phyloP scores from a whole-genome alignment of 1,140 invertebrate genomes.

The Coenobita brevimanus region DNA sequence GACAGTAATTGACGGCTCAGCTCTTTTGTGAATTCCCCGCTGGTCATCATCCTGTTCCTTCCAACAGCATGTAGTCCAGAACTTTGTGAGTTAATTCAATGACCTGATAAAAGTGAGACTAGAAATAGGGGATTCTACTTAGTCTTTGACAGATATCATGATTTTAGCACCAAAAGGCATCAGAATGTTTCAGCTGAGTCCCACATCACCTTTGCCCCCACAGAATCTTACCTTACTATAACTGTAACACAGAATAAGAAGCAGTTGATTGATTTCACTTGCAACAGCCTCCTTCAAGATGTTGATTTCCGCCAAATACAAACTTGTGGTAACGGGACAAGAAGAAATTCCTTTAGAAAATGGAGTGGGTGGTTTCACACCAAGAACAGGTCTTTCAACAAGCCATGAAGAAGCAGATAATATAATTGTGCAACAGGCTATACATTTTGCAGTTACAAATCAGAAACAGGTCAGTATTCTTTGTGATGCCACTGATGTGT shows the following conservation, averaged over 20 bases:
- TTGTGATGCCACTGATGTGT: neutral
- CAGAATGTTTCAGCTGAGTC: too few relatives aligned
- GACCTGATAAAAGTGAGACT: constrained; percentile 2
- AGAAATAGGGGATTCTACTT: too few relatives aligned
- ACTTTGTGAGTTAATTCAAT: constrained; percentile 23
- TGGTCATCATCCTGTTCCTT: constrained; percentile 25
- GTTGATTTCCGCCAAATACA: constrained; percentile 8
- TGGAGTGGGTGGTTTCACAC: neutral
- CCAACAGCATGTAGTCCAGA: neutral
- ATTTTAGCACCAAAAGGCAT: too few relatives aligned
- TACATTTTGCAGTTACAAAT: constrained; percentile 5
- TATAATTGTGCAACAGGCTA: too few relatives aligned
- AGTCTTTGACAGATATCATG: too few relatives aligned
- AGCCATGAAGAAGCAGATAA: too few relatives aligned
- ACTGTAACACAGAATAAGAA: too few relatives aligned
- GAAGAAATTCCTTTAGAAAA: constrained; percentile 33
- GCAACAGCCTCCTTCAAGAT: constrained; percentile 18
- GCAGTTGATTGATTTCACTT: constrained; percentile 27
- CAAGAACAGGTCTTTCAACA: neutral
- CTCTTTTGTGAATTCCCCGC: neutral
- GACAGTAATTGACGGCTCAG: constrained; percentile 16
- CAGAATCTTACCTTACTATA: constrained; percentile 42
- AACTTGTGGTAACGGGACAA: too few relatives aligned
- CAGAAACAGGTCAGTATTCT: neutral
- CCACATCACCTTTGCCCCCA: too few relatives aligned